phyloP scores from a whole-genome alignment of 2,113 vertebrate genomes.

The Trachemys scripta region DNA sequence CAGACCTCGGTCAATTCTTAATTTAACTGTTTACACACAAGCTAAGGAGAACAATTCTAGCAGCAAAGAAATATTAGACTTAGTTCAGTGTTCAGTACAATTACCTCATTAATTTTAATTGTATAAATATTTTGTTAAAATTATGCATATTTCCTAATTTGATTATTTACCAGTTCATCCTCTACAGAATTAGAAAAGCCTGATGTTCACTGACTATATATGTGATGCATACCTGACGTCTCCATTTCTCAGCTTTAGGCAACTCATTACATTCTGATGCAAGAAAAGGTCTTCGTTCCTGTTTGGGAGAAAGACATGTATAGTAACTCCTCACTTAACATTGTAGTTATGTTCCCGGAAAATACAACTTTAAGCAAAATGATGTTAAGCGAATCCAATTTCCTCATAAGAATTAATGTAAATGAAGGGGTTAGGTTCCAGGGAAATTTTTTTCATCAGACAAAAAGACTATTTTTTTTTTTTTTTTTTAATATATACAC shows the following conservation, averaged over 20 bases:
- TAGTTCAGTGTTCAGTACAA: background rate
- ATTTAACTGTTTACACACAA: background rate
- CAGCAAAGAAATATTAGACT: background rate
- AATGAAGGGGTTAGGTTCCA: too few relatives aligned
- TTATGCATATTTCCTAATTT: background rate
- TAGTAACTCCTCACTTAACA: background rate
- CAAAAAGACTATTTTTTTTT: too few relatives aligned
- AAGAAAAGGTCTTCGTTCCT: conserved; percentile 96
- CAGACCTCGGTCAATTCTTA: background rate
- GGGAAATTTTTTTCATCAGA: too few relatives aligned
- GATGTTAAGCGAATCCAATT: too few relatives aligned
- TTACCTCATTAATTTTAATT: background rate
- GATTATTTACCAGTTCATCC: background rate
- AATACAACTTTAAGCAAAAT: too few relatives aligned
- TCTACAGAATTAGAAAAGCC: background rate
- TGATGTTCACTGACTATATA: background rate
- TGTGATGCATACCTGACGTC: conserved; percentile 87
- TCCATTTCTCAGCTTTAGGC: conserved; percentile 98
- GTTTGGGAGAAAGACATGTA: conserved; percentile 19
- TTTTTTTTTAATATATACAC: too few relatives aligned
- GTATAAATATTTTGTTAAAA: background rate
- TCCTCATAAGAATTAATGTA: too few relatives aligned
- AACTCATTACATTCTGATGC: conserved; percentile 95
- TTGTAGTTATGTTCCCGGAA: too few relatives aligned
- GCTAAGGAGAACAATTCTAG: background rate